These are phyloP conservation scores for Sisyra nigra DNA, from an alignment of 2,888 invertebrate genomes.

Conservation along the genomic window DNA sequence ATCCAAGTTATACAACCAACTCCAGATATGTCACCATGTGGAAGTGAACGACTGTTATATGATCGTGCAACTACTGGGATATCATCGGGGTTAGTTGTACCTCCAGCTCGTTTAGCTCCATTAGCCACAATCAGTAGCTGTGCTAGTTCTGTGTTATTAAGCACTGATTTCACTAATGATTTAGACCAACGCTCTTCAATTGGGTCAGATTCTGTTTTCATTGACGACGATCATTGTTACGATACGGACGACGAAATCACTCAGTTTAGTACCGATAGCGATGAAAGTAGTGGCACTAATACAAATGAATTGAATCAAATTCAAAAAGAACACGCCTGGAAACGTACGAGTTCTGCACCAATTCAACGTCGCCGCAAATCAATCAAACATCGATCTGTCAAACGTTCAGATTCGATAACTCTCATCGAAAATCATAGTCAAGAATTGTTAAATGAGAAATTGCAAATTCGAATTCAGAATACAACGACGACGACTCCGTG, in stretches of 20 bases:
- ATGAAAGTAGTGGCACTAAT: slow-evolving; percentile 18
- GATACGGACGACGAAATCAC: slow-evolving; percentile 73
- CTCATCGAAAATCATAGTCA: background rate
- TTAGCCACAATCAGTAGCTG: slow-evolving; percentile 68
- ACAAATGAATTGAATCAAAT: slow-evolving; percentile 17
- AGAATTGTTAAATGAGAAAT: slow-evolving; percentile 1
- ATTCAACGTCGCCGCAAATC: slow-evolving; percentile 15
- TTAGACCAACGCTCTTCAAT: slow-evolving; percentile 53
- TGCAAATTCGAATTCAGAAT: background rate
- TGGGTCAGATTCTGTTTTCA: slow-evolving; percentile 67
- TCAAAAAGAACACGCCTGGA: slow-evolving; percentile 11
- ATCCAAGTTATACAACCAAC: slow-evolving; percentile 54
- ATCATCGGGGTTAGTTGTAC: slow-evolving; percentile 15
- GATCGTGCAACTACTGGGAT: slow-evolving; percentile 18
- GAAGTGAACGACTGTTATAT: slow-evolving; percentile 41
- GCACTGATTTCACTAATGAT: slow-evolving; percentile 42
- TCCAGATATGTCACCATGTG: slow-evolving; percentile 69
- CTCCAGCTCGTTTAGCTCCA: slow-evolving; percentile 43
- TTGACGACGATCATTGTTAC: slow-evolving; percentile 43
- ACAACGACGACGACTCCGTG: background rate
- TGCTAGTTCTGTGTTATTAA: slow-evolving; percentile 39
- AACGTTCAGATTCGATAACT: background rate
- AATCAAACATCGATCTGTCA: no score
- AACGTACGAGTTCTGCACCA: slow-evolving; percentile 16
- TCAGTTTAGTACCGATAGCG: slow-evolving; percentile 69